phyloP scores from a whole-genome alignment of 2,888 invertebrate species.

The Cyaniris semiargus region DNA sequence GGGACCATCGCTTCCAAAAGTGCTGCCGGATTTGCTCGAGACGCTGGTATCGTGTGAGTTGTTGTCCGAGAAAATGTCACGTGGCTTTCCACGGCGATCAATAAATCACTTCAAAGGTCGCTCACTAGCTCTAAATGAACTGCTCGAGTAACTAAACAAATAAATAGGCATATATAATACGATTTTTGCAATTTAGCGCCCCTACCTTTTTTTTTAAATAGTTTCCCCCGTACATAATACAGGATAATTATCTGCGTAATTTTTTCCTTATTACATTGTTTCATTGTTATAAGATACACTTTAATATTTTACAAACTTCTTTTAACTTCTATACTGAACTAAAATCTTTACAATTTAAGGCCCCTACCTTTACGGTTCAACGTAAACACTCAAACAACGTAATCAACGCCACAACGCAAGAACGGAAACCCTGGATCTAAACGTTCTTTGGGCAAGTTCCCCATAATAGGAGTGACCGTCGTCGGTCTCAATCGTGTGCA shows the following conservation, averaged over 20 bases:
- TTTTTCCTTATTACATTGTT: no score
- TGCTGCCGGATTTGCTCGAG: not conserved
- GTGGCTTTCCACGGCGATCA: conserved; percentile 38
- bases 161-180: conserved; percentile 36
- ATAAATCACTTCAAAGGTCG: conserved; percentile 11
- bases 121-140: conserved; percentile 8
- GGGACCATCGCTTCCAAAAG: not conserved
- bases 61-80: conserved; percentile 40
- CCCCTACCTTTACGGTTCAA: conserved; percentile 37
- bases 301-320: no score
- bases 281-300: no score
- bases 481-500: conserved; percentile 21
- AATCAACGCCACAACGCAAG: conserved; percentile 31
- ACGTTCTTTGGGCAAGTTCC: conserved; percentile 36
- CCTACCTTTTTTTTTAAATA: conserved; percentile 8
- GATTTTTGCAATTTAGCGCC: conserved; percentile 34
- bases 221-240: no score
- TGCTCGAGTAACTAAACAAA: conserved; percentile 26
- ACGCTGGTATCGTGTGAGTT: conserved; percentile 29
- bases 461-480: conserved; percentile 39
- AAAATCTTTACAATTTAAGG: conserved; percentile 32
- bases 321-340: no score
- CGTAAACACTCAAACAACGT: conserved; percentile 34
- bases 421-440: conserved; percentile 32
- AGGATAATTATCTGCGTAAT: no score